Evolutionary conservation across 92 coral and sea anemone species (phyloP), one percentile per base, ranked within the genome.

Genomic region (Actinostola sp.): DNA sequence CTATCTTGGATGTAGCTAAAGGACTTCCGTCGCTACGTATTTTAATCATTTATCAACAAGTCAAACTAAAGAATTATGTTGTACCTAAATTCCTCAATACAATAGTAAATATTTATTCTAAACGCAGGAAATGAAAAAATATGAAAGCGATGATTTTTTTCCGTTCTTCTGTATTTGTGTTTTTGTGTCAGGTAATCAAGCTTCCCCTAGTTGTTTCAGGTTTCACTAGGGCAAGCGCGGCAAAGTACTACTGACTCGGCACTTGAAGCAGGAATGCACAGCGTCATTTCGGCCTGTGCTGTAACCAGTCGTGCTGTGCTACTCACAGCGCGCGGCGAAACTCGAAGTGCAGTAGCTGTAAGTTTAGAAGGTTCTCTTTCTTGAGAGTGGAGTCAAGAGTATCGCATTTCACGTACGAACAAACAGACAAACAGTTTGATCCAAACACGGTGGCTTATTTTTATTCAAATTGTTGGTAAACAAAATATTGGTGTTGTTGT

Each of bases 111-210:
- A 57, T 57, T 57, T 57, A 57, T 29, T 30, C 39, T 29, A 6
- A 30, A 30, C n/a, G 26, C 36, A 57, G 63, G 63, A 57, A 57
- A 57, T 57, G 63, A 57, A 13, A 17, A 30, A 3, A 30, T 14
- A 29, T 27, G 39, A 57, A 57, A 27, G 63, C 27, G 13, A 30
- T n/a, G 63, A 57, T 27, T 57, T 57, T 57, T 14, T 57, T 57
- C 63, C 63, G 63, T 26, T 57, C 42, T 4, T 4, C 1, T 25
- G 36, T 57, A 10, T 57, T 57, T 57, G n/a, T 57, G 19, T n/a
- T 57, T 19, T 52, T 52, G 63, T 57, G 63, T 27, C 36, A 13
- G 63, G 63, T 57, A 57, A 30, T 57, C 63, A 53, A 20, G 60
- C 60, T 21, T 53, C 28, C 60, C 25, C 31, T 57, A 57, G 63